phyloP scores from a whole-genome alignment of 2,113 vertebrate genomes.

The Sylvia atricapilla region DNA sequence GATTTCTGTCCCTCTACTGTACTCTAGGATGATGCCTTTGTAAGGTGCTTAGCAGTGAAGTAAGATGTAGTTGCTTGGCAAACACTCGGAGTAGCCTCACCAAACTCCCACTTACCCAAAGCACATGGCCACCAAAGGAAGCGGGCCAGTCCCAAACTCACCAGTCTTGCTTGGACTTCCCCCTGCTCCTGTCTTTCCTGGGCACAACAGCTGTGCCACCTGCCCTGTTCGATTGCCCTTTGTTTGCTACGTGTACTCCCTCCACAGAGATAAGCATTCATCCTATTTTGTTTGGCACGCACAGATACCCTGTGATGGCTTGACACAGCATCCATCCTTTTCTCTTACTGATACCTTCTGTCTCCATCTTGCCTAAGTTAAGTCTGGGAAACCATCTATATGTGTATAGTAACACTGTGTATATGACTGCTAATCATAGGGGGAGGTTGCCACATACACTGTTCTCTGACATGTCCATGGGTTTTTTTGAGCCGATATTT shows the following conservation, averaged over 20 bases:
- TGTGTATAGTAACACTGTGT: background rate
- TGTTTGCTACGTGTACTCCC: background rate
- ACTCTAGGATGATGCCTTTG: background rate
- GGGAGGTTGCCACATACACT: background rate
- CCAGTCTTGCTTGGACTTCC: background rate
- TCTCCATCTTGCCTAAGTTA: background rate
- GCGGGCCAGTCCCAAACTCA: background rate
- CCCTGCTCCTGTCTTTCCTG: background rate
- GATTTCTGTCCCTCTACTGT: background rate
- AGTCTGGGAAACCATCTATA: background rate
- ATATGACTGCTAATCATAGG: background rate
- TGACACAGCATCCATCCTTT: background rate
- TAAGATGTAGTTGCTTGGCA: background rate
- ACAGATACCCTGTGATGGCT: background rate
- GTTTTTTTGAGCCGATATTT: background rate
- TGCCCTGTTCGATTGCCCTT: background rate
- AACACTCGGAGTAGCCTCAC: fast-evolving
- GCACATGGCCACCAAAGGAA: background rate
- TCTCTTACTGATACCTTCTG: fast-evolving
- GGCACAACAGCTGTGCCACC: background rate
- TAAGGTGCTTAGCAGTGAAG: background rate
- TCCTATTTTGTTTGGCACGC: background rate
- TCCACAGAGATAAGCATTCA: background rate
- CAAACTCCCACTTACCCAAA: background rate
- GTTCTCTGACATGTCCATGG: background rate